Percentiles rank a stretch among this genome's conserved stretches.
Conservation (phyloP, 1,140 invertebrate species). For the Callitettix versicolor region DNA sequence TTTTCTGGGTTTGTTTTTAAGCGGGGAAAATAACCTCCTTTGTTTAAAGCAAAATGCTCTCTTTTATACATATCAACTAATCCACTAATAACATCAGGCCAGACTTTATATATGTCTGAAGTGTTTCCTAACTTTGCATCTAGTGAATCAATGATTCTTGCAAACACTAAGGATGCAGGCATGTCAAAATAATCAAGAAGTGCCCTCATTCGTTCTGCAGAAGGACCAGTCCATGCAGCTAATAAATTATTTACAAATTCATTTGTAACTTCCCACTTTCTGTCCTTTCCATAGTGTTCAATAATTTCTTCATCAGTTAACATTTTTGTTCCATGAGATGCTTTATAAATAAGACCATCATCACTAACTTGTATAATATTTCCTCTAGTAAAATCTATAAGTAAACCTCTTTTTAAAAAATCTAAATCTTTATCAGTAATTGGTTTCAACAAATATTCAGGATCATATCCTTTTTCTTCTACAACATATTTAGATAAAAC, state of each 20-base stretch:
- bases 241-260: constrained; percentile 44
- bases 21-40: constrained; percentile 48
- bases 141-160: constrained; percentile 55
- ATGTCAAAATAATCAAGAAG: constrained; percentile 71
- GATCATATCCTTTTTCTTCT: constrained; percentile 46
- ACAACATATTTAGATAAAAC: constrained; percentile 51
- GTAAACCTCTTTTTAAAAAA: constrained; percentile 62
- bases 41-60: constrained; percentile 44
- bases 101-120: constrained; percentile 44
- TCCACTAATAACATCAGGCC: constrained; percentile 52
- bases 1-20: constrained; percentile 49
- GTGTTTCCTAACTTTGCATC: constrained; percentile 41
- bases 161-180: constrained; percentile 53
- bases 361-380: constrained; percentile 55
- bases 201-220: constrained; percentile 47
- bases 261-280: constrained; percentile 45
- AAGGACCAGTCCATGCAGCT: constrained; percentile 47
- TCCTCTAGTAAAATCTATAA: constrained; percentile 60
- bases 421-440: constrained; percentile 42
- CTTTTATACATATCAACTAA: constrained; percentile 49
- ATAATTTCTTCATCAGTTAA: constrained; percentile 47
- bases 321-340: constrained; percentile 54
- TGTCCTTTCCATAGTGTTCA: constrained; percentile 45
- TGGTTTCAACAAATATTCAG: constrained; percentile 39
- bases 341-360: constrained; percentile 51